Evolutionary conservation across 2,113 vertebrate genomes (phyloP), one percentile per base, ranked within the genome.

Genomic region (Talpa occidentalis): DNA sequence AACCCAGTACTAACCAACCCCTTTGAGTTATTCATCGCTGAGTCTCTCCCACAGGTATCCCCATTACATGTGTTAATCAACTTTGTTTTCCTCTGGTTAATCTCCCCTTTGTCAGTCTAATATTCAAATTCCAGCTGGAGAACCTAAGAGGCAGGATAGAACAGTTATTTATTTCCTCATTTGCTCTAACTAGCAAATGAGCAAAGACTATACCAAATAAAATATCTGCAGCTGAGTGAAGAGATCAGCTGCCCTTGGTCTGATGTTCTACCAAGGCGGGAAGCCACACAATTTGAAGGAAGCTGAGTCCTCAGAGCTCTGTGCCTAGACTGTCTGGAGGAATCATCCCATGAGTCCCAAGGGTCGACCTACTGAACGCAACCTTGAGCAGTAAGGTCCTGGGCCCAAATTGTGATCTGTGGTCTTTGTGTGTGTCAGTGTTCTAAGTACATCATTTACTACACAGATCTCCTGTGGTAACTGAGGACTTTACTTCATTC

Each of bases 331-430:
- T 17, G 30, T 32, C 47, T 5, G 67, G 16, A 54, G 22, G 67
- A 60, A 73, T 52, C 1, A 0, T n/a, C 15, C 5, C 6, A 8
- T 32, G 24, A 3, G 40, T 2, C 47, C 24, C 67, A 4, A 17
- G 26, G 4, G 7, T 40, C 56, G 49, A 32, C 67, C n/a, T 19
- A 19, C 14, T 8, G 6, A 9, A 7, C 1, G n/a, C 56, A 10
- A 24, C 5, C 35, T 22, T 10, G n/a, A 26, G 10, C 9, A 2
- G 15, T 32, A 37, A 40, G 28, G n/a, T 49, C 32, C 37, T 64
- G 12, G 3, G 32, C 28, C 30, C 19, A 4, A 47, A n/a, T 4
- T 42, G 10, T 4, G 4, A 59, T 42, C 69, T 44, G 21, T 35
- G 40, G 19, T 30, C 40, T 30, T 10, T 2, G 16, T 35, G 3